Base-by-base conservation (phyloP, 2,888 invertebrate genomes). In the Cetonia aurata region DNA sequence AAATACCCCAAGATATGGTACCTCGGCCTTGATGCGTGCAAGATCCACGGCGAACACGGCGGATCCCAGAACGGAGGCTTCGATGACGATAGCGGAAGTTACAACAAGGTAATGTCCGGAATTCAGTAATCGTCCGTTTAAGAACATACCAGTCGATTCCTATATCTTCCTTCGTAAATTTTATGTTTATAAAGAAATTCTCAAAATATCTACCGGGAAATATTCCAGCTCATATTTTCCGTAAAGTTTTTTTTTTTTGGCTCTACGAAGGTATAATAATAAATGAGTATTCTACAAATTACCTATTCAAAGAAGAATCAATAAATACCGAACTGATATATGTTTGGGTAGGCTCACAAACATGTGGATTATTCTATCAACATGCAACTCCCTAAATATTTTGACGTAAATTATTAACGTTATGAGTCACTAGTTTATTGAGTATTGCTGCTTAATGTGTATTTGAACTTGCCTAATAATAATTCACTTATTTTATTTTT, bases 1-100 rank as follows among this genome's bases (percentile, higher is more conserved):
- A 93, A 95, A 79, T 98, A 95, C 85, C 93, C 95, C 8, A 96
- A 98, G 84, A 91, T 98, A 75, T 98, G 96, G 96, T 98, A 96
- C 86, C 89, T 97, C 76, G 96, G 96, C 0, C 86, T 96, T 79
- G 92, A 94, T 73, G 91, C 95, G 52, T 92, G 90, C 84, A 96
- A 96, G 86, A 92, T 96, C 77, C 92, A 93, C 80, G 95, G 93
- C 17, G 92, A 92, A 78, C 89, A 93, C 77, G 92, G 92, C 67
- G 89, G 92, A 68, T 90, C 92, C 62, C 92, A 93, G 82, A 96
- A 96, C 86, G 91, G 92, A 75, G 96, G 95, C 31, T 96, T 93
- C 80, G 96, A 96, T 79, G 96, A 96, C 79, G 96, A 96, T 74
- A 95, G 95, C 84, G 96, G 96, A 78, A 96, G 96, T 84, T 98